These are phyloP conservation scores for Napeogenes sylphis DNA, from an alignment of 2,888 invertebrate species.

Conservation along the genomic window DNA sequence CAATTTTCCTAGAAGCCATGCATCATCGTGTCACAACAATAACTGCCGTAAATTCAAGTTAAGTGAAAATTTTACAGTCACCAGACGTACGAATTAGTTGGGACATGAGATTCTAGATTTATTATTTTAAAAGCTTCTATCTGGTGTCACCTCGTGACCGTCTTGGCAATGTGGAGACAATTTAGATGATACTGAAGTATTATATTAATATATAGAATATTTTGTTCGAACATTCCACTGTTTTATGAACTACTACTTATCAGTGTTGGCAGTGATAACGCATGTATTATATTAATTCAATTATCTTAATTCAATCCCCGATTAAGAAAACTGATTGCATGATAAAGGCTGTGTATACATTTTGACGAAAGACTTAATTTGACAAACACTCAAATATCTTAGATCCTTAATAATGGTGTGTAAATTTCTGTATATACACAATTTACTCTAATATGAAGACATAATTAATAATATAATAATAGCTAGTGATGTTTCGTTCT, in stretches of 20 bases:
- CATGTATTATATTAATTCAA: too few species aligned
- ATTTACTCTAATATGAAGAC: too few species aligned
- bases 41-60: slow-evolving; percentile 33
- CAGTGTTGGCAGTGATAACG: too few species aligned
- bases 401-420: too few species aligned
- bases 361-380: too few species aligned
- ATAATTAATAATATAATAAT: too few species aligned
- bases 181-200: background rate
- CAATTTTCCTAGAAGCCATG: slow-evolving; percentile 26
- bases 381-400: too few species aligned
- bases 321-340: too few species aligned
- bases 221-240: background rate
- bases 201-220: background rate
- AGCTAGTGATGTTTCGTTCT: background rate
- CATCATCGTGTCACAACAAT: slow-evolving; percentile 33
- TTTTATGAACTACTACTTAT: too few species aligned
- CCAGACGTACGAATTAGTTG: slow-evolving; percentile 28
- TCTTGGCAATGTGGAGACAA: slow-evolving; percentile 2
- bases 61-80: slow-evolving; percentile 30
- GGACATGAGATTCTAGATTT: slow-evolving; percentile 25
- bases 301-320: too few species aligned
- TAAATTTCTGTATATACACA: too few species aligned
- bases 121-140: slow-evolving; percentile 29
- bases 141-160: slow-evolving; percentile 9
- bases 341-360: too few species aligned